Percentiles rank a stretch among this genome's conserved stretches.
phyloP scores from a whole-genome alignment of 35 echinoderm and acorn worm genomes.

The Apostichopus californicus region DNA sequence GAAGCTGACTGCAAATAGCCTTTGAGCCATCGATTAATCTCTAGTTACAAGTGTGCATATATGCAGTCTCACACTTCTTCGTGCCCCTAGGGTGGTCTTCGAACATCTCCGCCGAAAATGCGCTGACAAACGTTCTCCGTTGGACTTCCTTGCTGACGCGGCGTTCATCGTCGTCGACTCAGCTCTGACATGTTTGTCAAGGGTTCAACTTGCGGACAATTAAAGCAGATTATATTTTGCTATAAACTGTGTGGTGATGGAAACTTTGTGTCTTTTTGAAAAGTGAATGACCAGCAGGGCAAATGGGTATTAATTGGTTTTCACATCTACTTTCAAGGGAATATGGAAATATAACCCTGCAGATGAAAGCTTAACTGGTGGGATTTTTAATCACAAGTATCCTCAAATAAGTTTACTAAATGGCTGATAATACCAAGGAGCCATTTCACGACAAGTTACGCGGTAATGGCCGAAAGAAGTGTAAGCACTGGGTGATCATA shows the following conservation, averaged over 20 bases:
- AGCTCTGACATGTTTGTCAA: no score
- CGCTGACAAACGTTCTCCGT: background rate
- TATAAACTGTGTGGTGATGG: no score
- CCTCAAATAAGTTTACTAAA: background rate
- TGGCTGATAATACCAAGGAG: background rate
- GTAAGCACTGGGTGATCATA: no score
- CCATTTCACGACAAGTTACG: no score
- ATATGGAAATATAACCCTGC: background rate
- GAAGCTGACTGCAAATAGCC: background rate
- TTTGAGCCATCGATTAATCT: background rate
- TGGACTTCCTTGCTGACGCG: no score
- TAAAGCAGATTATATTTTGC: no score
- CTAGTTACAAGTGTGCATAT: background rate
- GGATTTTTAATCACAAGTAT: background rate
- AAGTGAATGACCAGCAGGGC: background rate
- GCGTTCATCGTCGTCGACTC: no score
- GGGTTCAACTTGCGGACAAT: no score
- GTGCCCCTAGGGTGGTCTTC: background rate
- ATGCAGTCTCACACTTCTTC: conserved; percentile 32
- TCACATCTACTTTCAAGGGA: background rate
- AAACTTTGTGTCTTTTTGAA: background rate
- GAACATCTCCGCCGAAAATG: background rate
- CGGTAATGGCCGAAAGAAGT: no score
- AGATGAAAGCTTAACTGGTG: background rate
- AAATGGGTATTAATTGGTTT: background rate